Evolutionary conservation across 2,888 invertebrate genomes (phyloP), one percentile per base, ranked within the genome.

Genomic region (Eupithecia tripunctaria): DNA sequence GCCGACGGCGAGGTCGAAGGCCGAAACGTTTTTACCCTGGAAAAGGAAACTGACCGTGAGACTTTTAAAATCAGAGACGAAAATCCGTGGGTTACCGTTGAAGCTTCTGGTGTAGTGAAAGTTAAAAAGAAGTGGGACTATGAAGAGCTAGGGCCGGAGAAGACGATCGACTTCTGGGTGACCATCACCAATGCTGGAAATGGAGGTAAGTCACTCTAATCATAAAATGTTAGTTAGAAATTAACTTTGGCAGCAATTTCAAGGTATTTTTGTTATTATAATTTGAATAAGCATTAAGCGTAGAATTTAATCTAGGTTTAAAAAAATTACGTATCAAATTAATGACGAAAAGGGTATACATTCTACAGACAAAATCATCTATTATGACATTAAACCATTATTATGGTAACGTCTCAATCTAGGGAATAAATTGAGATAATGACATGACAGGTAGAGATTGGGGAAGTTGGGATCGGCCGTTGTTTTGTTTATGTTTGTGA

Each of bases 41-140:
- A 98, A 87, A 98, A 98, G 89, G 98, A 98, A 92, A 97, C 98
- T 68, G 98, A 98, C 81, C 96, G 97, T 85, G 98, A 98, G 90
- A 98, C 97, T 14, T 98, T 98, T 90, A 98, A 98, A 93, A 98
- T 98, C 85, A 95, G 98, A 83, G 98, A 98, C 85, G 98, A 98
- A 88, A 98, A 98, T 95, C 97, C 97, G 80, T 98, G 98, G 98
- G 98, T 98, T 72, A 97, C 97, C 64, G 98, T 98, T 70, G 98
- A 98, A 90, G 96, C 97, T 64, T 98, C 97, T 92, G 98, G 98
- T 82, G 97, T 98, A 72, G 98, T 98, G 85, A 96, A 97, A 85
- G 98, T 98, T 79, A 98, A 98, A 93, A 98, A 98, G 96, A 98
- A 98, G 96, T 98, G 98, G 98, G 98, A 98, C 95, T 98, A 98